Evolutionary conservation across 2,113 vertebrate species (phyloP), one percentile per base, ranked within the genome.

Genomic region (Rhagologus leucostigma): DNA sequence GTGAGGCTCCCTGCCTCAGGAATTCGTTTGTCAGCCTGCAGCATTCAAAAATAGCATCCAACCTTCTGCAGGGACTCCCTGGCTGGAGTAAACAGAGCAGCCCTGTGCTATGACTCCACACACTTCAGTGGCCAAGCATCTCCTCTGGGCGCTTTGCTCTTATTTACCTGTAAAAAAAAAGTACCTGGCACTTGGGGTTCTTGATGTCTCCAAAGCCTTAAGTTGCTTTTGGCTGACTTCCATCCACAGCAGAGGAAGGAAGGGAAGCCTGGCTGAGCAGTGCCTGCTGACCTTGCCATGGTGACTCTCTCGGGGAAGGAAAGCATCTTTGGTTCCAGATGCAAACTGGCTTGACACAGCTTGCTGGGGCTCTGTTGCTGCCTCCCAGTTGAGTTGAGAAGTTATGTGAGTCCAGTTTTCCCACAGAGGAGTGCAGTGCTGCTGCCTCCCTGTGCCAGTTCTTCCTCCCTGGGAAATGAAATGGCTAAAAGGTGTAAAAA

Each of bases 341-440:
- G 67, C 30, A 39, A 4, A 35, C 35, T 42, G 39, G 33, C 49
- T 63, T 44, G 30, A 16, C 1, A 6, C 56, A 46, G 29, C 35
- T 63, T 8, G 3, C 49, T 1, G 4, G 39, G 56, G 32, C 42
- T 78, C 22, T 26, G 14, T 70, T 39, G 10, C 59, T 81, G 55
- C 55, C 37, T 85, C 59, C 26, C n/a, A 42, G 52, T 24, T 10
- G 13, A 63, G 57, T 1, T 0, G 30, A 80, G 22, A 37, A 69
- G n/a, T 69, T 83, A 33, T 0, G 3, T 1, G 8, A 44, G 33
- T 76, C 37, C 2, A 2, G 0, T 52, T 87, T 79, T 27, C 29
- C 17, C 0, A 0, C 32, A n/a, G 32, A 76, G 42, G 32, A 89
- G 14, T 1, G 1, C 30, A 47, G 0, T 2, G 6, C 64, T 9